Evolutionary conservation across 2,888 invertebrate species (phyloP), one percentile per base, ranked within the genome.

Genomic region (Tetragonisca angustula): DNA sequence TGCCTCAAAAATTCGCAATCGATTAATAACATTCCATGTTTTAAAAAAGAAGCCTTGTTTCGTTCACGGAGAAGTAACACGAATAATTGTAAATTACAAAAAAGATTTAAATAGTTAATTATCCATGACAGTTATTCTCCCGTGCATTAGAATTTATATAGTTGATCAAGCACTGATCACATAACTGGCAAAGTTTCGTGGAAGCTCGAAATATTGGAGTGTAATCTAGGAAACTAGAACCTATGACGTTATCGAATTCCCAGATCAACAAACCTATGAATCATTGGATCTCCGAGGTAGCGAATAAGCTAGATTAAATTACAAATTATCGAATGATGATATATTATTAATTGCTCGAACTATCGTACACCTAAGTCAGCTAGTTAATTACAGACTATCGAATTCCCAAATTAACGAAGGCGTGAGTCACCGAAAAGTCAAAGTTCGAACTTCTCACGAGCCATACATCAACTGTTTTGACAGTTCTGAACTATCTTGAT

Each of bases 161-260:
- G 43, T 43, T 59, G 15, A 59, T 59, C n/a, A n/a, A 13, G n/a
- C 24, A 15, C 43, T 11, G 5, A 59, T 59, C 56, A 59, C 24
- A n/a, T 21, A 3, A 43, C 43, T 43, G 43, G 21, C 27, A 69
- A 54, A 69, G 65, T 67, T 50, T 61, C 74, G 61, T 54, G 74
- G 50, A 73, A 78, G 72, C 56, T 27, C 21, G 61, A 32, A 52
- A 32, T n/a, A 50, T 9, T 50, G 15, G 3, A 49, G 0, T 21
- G 15, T n/a, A 49, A 2, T 43, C 43, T 43, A 36, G 56, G n/a
- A n/a, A 56, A 56, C n/a, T 56, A 56, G 43, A n/a, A n/a, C n/a
- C n/a, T 15, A 13, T 56, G 56, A n/a, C n/a, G n/a, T n/a, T 56
- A 56, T 5, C n/a, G 5, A 67, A 24, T 50, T 24, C 50, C 4